Base-by-base conservation (phyloP, 2,888 invertebrate species). In the Pseudococcus viburni region DNA sequence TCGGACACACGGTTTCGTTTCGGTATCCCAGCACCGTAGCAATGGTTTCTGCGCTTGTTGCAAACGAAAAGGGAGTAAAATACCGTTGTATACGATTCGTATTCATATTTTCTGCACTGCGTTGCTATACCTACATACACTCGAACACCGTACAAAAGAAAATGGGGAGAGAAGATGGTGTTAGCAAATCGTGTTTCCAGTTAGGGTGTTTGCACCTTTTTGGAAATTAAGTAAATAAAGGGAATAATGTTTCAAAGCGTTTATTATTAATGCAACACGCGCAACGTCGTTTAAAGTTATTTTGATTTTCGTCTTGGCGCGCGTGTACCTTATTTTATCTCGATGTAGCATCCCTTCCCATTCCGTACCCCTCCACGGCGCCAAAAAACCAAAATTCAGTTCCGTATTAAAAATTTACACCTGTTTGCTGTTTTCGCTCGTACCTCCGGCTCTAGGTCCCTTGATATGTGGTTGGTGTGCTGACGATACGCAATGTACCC, bases 211-310 rank as follows among this genome's bases (percentile, higher is more conserved):
- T 73, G 68, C 68, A 73, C 68, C 68, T 73, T 73, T 73, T 73
- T 73, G 26, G 68, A 73, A 73, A 73, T 73, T 73, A 73, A 73
- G 68, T 73, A 73, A 73, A 73, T 73, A 73, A 73, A 73, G 68
- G 68, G 68, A 73, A 73, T 73, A 73, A 73, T 73, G 68, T 73
- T 73, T 73, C 68, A 73, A 73, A 73, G 68, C 68, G 68, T 73
- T 73, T 73, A 73, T 73, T 73, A 73, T 73, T 73, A 73, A 73
- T 73, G 68, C 68, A 73, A 73, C 68, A 73, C 68, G 68, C 68
- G 68, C 68, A 73, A 73, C 68, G 68, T 73, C 68, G 68, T 73
- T 73, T 73, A 73, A 33, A 73, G 68, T 73, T 73, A 73, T 73
- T 73, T 73, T 73, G 68, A 73, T 73, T 73, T 73, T 22, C 11